Evolutionary conservation across 2,113 vertebrate genomes (phyloP), one percentile per base, ranked within the genome.

Genomic region (Cyanistes caeruleus): DNA sequence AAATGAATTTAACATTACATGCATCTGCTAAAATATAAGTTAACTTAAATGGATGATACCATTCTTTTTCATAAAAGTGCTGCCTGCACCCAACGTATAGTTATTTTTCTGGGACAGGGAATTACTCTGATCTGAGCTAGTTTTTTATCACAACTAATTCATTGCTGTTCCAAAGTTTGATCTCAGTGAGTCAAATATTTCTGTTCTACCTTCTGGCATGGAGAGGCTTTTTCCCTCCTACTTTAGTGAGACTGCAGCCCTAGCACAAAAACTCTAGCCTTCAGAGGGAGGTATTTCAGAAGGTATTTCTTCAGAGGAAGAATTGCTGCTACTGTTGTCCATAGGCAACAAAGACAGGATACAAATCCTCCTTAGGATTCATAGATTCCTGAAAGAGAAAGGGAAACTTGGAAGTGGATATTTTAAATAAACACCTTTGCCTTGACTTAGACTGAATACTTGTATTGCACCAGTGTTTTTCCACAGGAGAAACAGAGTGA

Each of bases 401-500:
- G 2, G 5, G 21, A 21, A 78, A 52, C 6, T 4, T 35, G 13
- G 33, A 63, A 55, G 25, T 33, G 10, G 7, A 4, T 63, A 10
- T 87, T 93, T 82, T 12, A 59, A 62, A 46, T 27, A 48, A 21
- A 65, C 9, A 0, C 35, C 5, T 90, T 33, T 5, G 3, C 25
- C 56, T 65, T 67, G 19, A 11, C 68, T 88, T 85, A n/a, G 58
- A 33, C 33, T 86, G 49, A 67, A n/a, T 39, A 31, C 17, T 48
- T 76, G 31, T 22, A 4, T 21, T n/a, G 30, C 44, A 4, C 9
- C 15, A 20, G 1, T n/a, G 19, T 6, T 75, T 85, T 81, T 65
- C 37, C 31, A 24, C 5, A 2, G 5, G 30, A 43, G 43, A 59
- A 39, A 28, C 7, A 51, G 8, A 46, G 2, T 0, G 2, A 3